Evolutionary conservation across 2,888 invertebrate genomes (phyloP), one percentile per base, ranked within the genome.

Genomic region (Drosophila cracens): DNA sequence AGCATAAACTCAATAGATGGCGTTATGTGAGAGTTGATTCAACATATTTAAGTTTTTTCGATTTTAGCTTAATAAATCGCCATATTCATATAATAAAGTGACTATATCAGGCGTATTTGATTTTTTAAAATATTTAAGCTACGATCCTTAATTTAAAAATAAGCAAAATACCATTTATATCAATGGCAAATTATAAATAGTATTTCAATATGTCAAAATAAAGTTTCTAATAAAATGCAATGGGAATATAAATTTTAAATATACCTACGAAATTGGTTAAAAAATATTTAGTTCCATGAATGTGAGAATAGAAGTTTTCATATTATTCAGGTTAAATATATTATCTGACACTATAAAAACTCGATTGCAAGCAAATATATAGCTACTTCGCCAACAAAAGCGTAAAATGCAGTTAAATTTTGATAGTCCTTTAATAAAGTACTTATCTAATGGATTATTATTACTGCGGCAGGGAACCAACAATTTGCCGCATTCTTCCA

Each of bases 381-480:
- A 13, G 5, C 21, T n/a, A 18, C 27, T 60, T 10, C 2, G n/a
- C 27, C 11, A 29, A 29, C 56, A 56, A 56, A 46, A 40, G 68
- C 13, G 46, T 43, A 43, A 8, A 56, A 38, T 43, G 65, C 60
- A 18, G 58, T 27, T 53, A 74, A 25, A 48, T 40, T 31, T 43
- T 56, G 58, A 74, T 60, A 52, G 36, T 59, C 46, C 67, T 72
- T 61, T 75, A 81, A 81, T 76, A 68, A 46, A 78, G 57, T 69
- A 58, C 60, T 53, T 54, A 56, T 72, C 70, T 65, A 72, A 76
- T 76, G 60, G 77, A 79, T 76, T 71, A 76, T 73, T 82, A 73
- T 79, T 81, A 53, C 64, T 60, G 31, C 64, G 74, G 31, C 58
- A 33, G 56, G 59, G 48, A 57, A 51, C 73, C 67, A 72, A 54